Percentiles rank a stretch among this genome's conserved stretches.
These are phyloP conservation scores for Zaprionus vittiger DNA, from an alignment of 1,140 invertebrate genomes.

Conservation along the genomic window DNA sequence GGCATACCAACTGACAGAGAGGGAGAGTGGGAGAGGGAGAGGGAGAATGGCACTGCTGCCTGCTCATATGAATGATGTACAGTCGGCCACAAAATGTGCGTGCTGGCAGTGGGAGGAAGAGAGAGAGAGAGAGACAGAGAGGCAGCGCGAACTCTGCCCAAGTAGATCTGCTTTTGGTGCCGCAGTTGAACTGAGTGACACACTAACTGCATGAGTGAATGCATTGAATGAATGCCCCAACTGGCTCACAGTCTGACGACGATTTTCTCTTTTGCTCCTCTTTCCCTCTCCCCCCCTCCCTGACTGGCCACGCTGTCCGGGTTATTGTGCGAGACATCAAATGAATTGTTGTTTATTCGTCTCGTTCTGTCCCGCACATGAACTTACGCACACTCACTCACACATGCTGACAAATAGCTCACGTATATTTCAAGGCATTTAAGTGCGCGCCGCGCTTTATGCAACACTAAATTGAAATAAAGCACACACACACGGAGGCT, in stretches of 20 bases:
- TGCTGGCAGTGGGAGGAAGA: background rate
- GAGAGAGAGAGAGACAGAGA: background rate
- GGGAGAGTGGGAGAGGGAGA: background rate
- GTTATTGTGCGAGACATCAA: conserved; percentile 60
- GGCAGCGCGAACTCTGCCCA: conserved; percentile 12
- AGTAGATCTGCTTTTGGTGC: conserved; percentile 19
- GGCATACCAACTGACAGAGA: conserved; percentile 12
- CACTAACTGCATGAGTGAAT: conserved; percentile 75
- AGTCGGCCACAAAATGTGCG: conserved; percentile 37
- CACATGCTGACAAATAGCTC: conserved; percentile 52
- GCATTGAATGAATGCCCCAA: conserved; percentile 58
- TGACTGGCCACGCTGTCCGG: conserved; percentile 25
- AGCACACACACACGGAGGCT: conserved; percentile 30
- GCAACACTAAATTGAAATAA: conserved; percentile 75
- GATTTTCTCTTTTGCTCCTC: background rate
- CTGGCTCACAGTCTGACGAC: conserved; percentile 27
- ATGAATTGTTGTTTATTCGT: conserved; percentile 80
- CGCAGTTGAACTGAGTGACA: conserved; percentile 52
- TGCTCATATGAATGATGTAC: conserved; percentile 65
- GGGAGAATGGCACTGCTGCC: background rate
- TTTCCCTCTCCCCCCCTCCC: background rate
- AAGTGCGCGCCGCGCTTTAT: conserved; percentile 63
- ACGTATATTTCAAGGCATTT: conserved; percentile 65
- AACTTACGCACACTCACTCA: conserved; percentile 21
- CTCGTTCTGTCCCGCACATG: conserved; percentile 37